A percentile compares a stretch with the other conserved stretches of the same genome.
Conservation (phyloP, 2,888 invertebrate genomes). For the Platycnemis pennipes region DNA sequence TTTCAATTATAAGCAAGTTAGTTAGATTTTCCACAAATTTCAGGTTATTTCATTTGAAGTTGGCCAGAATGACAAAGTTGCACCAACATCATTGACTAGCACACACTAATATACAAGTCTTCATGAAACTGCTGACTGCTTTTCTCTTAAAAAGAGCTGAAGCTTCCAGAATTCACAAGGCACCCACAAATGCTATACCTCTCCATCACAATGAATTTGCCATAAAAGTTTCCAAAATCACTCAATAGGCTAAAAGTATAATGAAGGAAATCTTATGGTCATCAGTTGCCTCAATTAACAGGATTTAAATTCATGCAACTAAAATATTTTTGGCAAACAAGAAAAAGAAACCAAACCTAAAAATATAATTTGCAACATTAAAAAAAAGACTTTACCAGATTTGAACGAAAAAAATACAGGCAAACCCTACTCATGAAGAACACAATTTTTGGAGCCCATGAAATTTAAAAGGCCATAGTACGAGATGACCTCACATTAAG, state of each 20-base stretch:
- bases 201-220: not conserved
- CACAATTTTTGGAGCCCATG: not conserved
- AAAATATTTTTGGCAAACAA: not conserved
- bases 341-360: not conserved
- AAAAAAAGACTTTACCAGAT: too few species aligned
- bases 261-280: not conserved
- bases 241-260: not conserved
- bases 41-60: not conserved
- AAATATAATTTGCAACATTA: not conserved
- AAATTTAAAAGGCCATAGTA: not conserved
- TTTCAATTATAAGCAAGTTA: not conserved
- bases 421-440: constrained; percentile 19
- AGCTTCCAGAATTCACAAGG: constrained; percentile 63
- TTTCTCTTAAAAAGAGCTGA: constrained; percentile 12
- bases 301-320: not conserved
- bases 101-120: constrained; percentile 62
- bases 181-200: constrained; percentile 15
- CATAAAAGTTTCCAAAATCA: not conserved
- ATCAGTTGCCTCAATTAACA: not conserved
- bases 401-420: too few species aligned
- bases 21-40: not conserved
- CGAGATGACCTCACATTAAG: not conserved
- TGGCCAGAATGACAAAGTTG: constrained; percentile 20
- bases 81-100: constrained; percentile 53
- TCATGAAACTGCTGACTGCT: constrained; percentile 51